Evolutionary conservation across 2,888 invertebrate species (phyloP).

Genomic region (Eupithecia inturbata): DNA sequence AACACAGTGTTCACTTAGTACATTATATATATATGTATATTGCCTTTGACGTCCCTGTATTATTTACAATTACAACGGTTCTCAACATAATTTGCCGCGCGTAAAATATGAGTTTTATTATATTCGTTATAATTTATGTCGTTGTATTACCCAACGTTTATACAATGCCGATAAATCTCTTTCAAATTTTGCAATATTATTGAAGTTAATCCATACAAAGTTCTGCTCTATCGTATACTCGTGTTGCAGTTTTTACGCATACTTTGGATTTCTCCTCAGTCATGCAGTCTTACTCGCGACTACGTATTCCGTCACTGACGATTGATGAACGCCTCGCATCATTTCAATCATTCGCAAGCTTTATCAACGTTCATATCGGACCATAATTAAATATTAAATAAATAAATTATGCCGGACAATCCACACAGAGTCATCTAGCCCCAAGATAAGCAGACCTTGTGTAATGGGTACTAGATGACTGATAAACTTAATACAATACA

Average conservation of each 20-base stretch:
- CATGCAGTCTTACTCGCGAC: constrained; percentile 49
- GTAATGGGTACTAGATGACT: too few relatives aligned
- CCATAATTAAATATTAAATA: too few relatives aligned
- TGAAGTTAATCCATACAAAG: constrained; percentile 16
- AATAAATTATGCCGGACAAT: too few relatives aligned
- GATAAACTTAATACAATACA: too few relatives aligned
- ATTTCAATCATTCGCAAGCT: constrained; percentile 15
- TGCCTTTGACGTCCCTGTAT: constrained; percentile 3
- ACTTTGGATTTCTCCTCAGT: constrained; percentile 56
- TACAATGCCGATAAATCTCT: not conserved
- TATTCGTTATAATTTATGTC: not conserved
- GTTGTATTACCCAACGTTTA: constrained; percentile 3
- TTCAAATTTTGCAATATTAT: constrained; percentile 17
- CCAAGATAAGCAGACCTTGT: too few relatives aligned
- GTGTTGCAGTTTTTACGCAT: constrained; percentile 45
- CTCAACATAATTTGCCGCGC: constrained; percentile 6
- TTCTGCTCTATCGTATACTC: constrained; percentile 21
- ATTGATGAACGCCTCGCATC: constrained; percentile 43
- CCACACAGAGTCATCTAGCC: too few relatives aligned
- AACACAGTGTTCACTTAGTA: not conserved
- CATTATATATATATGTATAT: not conserved
- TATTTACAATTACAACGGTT: constrained; percentile 10
- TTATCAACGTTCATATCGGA: not conserved
- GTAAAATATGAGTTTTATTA: constrained; percentile 17
- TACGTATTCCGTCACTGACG: constrained; percentile 51